Percentiles rank a stretch among this genome's conserved stretches.
phyloP scores from a whole-genome alignment of 2,797 vertebrate species.

The Halcyon badia region DNA sequence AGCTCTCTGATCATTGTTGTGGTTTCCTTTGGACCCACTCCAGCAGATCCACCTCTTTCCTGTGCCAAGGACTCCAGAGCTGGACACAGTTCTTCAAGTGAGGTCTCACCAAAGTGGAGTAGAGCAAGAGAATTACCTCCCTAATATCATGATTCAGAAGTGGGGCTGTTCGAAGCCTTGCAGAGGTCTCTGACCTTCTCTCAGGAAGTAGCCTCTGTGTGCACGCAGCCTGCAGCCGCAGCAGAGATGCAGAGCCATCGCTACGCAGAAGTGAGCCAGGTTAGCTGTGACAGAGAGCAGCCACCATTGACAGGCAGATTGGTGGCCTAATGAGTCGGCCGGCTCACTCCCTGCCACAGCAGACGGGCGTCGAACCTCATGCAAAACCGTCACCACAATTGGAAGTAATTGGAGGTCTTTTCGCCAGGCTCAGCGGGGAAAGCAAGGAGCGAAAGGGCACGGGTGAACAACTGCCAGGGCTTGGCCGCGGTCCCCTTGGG shows the following conservation, averaged over 20 bases:
- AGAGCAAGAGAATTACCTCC: neutral
- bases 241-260: fast-evolving
- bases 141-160: neutral
- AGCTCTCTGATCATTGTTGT: neutral
- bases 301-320: neutral
- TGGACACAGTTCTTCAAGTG: neutral
- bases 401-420: conserved; percentile 24
- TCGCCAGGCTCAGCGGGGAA: neutral
- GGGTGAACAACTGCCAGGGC: fast-evolving
- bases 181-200: neutral
- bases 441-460: neutral
- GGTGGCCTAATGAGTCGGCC: neutral
- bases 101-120: neutral
- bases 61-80: neutral
- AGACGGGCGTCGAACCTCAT: fast-evolving
- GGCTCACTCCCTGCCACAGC: fast-evolving
- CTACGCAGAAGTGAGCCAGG: neutral
- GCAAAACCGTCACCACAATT: neutral
- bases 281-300: neutral
- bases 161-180: fast-evolving
- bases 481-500: fast-evolving
- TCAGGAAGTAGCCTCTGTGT: neutral
- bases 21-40: neutral
- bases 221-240: fast-evolving
- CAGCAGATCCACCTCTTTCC: neutral